Base-by-base conservation (phyloP, 2,113 vertebrate genomes). In the Scalopus aquaticus region DNA sequence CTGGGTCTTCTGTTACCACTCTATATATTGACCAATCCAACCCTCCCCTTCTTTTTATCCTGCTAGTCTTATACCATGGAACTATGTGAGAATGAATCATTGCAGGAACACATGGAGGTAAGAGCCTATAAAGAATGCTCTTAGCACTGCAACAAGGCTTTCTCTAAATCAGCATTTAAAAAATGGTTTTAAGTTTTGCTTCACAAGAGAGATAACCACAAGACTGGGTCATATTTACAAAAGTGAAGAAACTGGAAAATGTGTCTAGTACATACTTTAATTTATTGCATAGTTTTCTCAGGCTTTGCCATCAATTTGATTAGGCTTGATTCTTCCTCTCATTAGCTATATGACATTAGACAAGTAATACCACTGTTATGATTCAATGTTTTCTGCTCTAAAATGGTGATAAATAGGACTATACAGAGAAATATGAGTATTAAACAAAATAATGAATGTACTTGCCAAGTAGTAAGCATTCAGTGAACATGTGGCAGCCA, bases 101-200 rank as follows among this genome's bases (percentile, higher is more conserved):
- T 9, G 67, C 9, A 32, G 56, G 70, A 93, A 90, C 46, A 78
- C 6, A 54, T 0, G 22, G 2, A 83, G 24, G 1, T 30, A 83
- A 49, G 28, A n/a, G 6, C 19, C 3, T 22, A 6, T 0, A 58
- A 88, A 72, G 24, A 6, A 64, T 28, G 78, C n/a, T 81, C 49
- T 54, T 78, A 73, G 32, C 24, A 9, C 65, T 44, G 44, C 0
- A 65, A 70, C 0, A 2, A 32, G 19, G 2, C 5, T n/a, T 42
- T 39, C 10, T 91, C 39, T 69, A 56, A 74, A 69, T 73, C 89
- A 82, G 17, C 19, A 49, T 26, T 79, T 44, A 51, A 19, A 35
- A 67, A 77, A 32, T 60, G n/a, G 64, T 37, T 76, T 95, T 87
- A 74, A 54, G 4, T n/a, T 93, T 67, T 85, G 51, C n/a, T 79